These are phyloP conservation scores for Prenolepis imparis DNA, from an alignment of 2,888 invertebrate genomes.

Conservation along the genomic window DNA sequence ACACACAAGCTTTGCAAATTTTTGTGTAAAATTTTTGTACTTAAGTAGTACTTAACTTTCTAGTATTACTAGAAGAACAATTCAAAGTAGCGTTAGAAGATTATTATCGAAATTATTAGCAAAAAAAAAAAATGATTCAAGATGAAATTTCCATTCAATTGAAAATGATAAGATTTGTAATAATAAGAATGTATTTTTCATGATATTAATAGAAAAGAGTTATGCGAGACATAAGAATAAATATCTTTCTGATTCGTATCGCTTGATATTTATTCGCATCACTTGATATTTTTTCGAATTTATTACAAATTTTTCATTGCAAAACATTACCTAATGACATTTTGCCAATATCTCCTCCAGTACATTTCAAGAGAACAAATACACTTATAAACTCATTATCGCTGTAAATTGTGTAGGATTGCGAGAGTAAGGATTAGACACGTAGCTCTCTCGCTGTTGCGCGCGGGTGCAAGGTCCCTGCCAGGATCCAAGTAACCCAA, in stretches of 20 bases:
- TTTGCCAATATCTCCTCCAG: neutral
- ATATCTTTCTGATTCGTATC: neutral
- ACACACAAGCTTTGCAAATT: conserved; percentile 49
- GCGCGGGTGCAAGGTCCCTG: conserved; percentile 42
- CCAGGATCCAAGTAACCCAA: conserved; percentile 61
- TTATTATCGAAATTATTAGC: no score
- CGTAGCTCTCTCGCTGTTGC: conserved; percentile 1
- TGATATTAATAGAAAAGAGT: neutral
- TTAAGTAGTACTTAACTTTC: neutral
- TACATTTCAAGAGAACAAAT: neutral
- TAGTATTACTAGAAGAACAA: neutral
- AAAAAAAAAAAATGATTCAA: neutral
- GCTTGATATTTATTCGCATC: neutral
- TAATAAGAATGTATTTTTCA: neutral
- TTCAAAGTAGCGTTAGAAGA: neutral
- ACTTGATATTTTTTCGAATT: neutral
- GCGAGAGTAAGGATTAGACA: conserved; percentile 52
- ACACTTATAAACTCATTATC: neutral
- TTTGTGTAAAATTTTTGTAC: conserved; percentile 51
- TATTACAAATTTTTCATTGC: neutral
- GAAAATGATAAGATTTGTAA: neutral
- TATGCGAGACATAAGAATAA: neutral
- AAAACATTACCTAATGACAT: neutral
- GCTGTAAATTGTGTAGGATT: neutral
- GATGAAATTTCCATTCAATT: conserved; percentile 1